Evolutionary conservation across 2,797 vertebrate genomes (phyloP).

Genomic region (Poeciliopsis infans): DNA sequence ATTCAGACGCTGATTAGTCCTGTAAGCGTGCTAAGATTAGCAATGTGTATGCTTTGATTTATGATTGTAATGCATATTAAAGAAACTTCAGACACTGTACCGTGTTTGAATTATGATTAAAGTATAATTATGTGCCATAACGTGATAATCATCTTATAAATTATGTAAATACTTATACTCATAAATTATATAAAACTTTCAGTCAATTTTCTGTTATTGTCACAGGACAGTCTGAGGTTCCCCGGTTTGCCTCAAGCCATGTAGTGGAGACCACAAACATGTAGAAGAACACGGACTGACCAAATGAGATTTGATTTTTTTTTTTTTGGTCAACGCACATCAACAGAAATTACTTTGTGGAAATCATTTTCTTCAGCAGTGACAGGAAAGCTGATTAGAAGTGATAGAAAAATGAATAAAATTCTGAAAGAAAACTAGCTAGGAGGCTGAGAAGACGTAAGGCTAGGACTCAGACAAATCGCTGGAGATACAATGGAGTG

Average conservation of each 20-base stretch:
- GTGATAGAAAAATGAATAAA: background rate
- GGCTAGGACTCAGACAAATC: background rate
- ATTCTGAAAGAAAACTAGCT: background rate
- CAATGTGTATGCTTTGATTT: slow-evolving; percentile 69
- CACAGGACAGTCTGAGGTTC: background rate
- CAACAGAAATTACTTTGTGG: background rate
- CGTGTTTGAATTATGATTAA: slow-evolving; percentile 57
- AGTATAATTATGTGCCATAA: slow-evolving; percentile 58
- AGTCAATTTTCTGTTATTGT: slow-evolving; percentile 30
- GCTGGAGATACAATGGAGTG: background rate
- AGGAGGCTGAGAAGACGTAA: background rate
- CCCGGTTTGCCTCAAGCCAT: background rate
- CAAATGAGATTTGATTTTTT: background rate
- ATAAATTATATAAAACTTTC: slow-evolving; percentile 55
- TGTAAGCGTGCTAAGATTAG: slow-evolving; percentile 58
- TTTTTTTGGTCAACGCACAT: background rate
- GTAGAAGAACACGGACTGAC: background rate
- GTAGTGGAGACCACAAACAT: background rate
- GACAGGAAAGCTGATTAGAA: background rate
- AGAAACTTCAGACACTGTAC: slow-evolving; percentile 58
- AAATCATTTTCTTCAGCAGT: background rate
- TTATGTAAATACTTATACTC: slow-evolving; percentile 68
- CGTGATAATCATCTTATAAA: slow-evolving; percentile 72
- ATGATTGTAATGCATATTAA: slow-evolving; percentile 75
- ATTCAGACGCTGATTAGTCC: slow-evolving; percentile 70